Percentiles rank a stretch among this genome's conserved stretches.
Conservation (phyloP, 30 jellyfish, hydroid and myxozoan species). For the Euphysa ruthae region DNA sequence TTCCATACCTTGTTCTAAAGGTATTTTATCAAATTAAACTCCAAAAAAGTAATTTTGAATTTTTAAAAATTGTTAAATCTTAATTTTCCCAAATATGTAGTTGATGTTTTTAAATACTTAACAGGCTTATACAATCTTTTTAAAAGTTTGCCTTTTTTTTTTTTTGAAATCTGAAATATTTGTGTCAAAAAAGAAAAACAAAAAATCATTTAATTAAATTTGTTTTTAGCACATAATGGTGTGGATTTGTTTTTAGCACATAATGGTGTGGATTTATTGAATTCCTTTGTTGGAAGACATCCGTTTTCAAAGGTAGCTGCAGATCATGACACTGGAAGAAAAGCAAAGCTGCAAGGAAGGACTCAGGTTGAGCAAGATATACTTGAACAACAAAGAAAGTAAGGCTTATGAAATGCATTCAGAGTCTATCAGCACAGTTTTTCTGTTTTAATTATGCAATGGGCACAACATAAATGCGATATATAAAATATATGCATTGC, state of each 20-base stretch:
- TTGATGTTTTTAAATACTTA: too few species aligned
- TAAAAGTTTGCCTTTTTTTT: neutral
- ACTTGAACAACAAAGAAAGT: conserved; percentile 93
- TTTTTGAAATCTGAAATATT: neutral
- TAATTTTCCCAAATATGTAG: too few species aligned
- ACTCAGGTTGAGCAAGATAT: conserved; percentile 87
- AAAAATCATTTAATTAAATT: neutral
- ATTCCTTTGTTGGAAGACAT: conserved; percentile 95
- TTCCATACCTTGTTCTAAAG: too few species aligned
- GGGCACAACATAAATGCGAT: too few species aligned
- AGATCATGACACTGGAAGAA: conserved; percentile 74
- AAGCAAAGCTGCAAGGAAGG: conserved; percentile 79
- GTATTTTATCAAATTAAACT: too few species aligned
- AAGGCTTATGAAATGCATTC: too few species aligned
- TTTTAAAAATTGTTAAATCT: too few species aligned
- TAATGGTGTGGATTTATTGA: conserved; percentile 75
- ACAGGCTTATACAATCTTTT: too few species aligned
- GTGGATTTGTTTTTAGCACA: conserved; percentile 13
- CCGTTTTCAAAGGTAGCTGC: conserved; percentile 96
- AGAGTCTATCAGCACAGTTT: too few species aligned
- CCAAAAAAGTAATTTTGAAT: too few species aligned
- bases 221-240: conserved; percentile 27
- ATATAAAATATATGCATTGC: too few species aligned
- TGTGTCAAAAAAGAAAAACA: neutral
- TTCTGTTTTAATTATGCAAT: too few species aligned